Evolutionary conservation across 2,888 invertebrate genomes (phyloP).

Genomic region (Agrochola circellaris): DNA sequence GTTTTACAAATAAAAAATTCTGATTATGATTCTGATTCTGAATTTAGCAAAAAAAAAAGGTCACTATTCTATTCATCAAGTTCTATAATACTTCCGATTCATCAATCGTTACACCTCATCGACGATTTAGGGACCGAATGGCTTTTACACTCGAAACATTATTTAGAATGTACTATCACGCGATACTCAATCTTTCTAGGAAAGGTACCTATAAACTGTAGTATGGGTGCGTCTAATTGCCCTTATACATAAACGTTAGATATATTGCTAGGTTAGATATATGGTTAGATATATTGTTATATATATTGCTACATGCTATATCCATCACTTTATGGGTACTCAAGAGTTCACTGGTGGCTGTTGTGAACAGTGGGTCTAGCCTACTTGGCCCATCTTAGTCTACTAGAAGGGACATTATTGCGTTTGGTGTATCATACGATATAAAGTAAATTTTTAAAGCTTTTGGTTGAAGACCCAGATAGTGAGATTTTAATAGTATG

Average conservation of each 20-base stretch:
- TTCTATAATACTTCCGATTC: not conserved
- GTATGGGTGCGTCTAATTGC: slow-evolving; percentile 50
- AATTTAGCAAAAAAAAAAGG: not conserved
- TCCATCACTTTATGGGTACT: slow-evolving; percentile 37
- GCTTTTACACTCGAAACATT: slow-evolving; percentile 8
- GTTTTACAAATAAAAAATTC: too few relatives aligned
- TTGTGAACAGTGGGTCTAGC: not conserved
- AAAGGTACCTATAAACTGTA: slow-evolving; percentile 13
- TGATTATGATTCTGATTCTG: too few relatives aligned
- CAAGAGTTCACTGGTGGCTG: not conserved
- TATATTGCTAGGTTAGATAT: slow-evolving; percentile 37
- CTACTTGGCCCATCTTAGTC: not conserved
- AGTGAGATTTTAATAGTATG: too few relatives aligned
- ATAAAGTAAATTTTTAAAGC: too few relatives aligned
- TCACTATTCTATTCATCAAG: not conserved
- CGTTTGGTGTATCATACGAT: not conserved
- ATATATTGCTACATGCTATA: slow-evolving; percentile 31
- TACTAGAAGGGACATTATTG: too few relatives aligned
- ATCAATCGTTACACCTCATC: not conserved
- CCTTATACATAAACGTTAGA: slow-evolving; percentile 35
- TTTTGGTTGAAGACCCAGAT: too few relatives aligned
- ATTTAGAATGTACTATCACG: slow-evolving; percentile 38
- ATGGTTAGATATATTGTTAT: too few relatives aligned
- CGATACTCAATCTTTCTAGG: slow-evolving; percentile 42
- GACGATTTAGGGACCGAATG: not conserved